These are phyloP conservation scores for Oreochromis niloticus DNA, from an alignment of 2,113 vertebrate genomes.

Conservation along the genomic window DNA sequence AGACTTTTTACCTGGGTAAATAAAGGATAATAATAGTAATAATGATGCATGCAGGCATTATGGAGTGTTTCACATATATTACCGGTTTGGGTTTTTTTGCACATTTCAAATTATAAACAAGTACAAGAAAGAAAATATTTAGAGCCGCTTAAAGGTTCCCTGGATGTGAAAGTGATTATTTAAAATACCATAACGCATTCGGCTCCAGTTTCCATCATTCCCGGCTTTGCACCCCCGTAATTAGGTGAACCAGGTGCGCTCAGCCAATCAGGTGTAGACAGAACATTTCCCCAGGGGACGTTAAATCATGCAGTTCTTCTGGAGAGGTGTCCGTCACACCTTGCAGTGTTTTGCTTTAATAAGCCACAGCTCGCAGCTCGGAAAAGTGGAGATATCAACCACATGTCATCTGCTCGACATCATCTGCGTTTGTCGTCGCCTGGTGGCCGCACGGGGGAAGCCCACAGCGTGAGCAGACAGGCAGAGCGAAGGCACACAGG, in stretches of 20 bases:
- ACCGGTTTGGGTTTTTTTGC: background rate
- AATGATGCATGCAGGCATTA: background rate
- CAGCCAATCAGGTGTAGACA: background rate
- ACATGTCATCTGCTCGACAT: background rate
- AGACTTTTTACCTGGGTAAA: too few relatives aligned
- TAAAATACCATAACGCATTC: background rate
- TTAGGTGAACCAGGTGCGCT: background rate
- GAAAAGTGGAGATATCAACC: background rate
- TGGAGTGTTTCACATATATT: background rate
- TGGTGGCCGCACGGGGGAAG: conserved; percentile 8
- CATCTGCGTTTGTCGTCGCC: conserved; percentile 39
- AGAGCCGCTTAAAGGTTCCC: background rate
- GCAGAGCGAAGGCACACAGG: conserved; percentile 1
- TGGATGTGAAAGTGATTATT: background rate
- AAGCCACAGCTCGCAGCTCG: background rate
- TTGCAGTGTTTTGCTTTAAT: background rate
- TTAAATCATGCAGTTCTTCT: background rate
- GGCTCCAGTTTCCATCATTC: background rate
- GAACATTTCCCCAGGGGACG: background rate
- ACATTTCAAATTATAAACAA: background rate
- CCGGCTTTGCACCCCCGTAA: background rate
- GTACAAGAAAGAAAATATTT: background rate
- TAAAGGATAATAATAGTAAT: too few relatives aligned
- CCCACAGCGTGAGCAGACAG: background rate
- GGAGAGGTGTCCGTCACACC: background rate